Evolutionary conservation across 2,797 vertebrate species (phyloP).

Genomic region (Zenarchopterus dispar): DNA sequence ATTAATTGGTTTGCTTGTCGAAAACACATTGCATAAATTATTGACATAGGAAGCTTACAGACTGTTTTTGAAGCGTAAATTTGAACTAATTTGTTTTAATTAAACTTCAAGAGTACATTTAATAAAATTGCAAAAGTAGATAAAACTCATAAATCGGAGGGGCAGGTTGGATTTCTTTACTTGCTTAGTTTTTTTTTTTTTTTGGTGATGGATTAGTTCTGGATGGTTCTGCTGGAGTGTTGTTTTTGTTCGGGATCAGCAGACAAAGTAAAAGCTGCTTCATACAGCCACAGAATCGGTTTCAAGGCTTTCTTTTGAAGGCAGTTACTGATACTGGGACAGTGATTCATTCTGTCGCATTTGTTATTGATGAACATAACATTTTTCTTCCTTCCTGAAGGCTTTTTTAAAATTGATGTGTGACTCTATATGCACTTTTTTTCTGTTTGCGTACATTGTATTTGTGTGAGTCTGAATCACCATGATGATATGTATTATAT

Average conservation of each 20-base stretch:
- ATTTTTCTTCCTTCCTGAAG: conserved; percentile 33
- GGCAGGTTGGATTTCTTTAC: conserved; percentile 33
- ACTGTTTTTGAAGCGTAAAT: not conserved
- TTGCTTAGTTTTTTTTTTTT: not conserved
- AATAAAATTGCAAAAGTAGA: conserved; percentile 5
- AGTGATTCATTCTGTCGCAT: conserved; percentile 21
- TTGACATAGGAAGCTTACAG: not conserved
- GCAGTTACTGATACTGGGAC: conserved; percentile 20
- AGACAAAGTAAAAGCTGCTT: conserved; percentile 28
- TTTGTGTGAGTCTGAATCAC: conserved; percentile 1
- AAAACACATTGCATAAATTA: no score
- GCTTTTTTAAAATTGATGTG: conserved; percentile 17
- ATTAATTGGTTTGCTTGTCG: no score
- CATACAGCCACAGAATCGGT: conserved; percentile 9
- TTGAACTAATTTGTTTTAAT: not conserved
- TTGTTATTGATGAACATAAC: conserved; percentile 30
- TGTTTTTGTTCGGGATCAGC: conserved; percentile 41
- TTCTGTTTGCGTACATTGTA: not conserved
- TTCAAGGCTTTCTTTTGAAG: conserved; percentile 50
- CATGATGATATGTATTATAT: conserved; percentile 48
- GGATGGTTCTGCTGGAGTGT: conserved; percentile 39
- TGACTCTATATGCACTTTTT: not conserved
- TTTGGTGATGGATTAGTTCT: conserved; percentile 32
- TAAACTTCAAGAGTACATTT: no score
- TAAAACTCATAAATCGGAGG: conserved; percentile 23